Conservation (phyloP, 2,113 vertebrate species). For the Entomyzon cyanotis region DNA sequence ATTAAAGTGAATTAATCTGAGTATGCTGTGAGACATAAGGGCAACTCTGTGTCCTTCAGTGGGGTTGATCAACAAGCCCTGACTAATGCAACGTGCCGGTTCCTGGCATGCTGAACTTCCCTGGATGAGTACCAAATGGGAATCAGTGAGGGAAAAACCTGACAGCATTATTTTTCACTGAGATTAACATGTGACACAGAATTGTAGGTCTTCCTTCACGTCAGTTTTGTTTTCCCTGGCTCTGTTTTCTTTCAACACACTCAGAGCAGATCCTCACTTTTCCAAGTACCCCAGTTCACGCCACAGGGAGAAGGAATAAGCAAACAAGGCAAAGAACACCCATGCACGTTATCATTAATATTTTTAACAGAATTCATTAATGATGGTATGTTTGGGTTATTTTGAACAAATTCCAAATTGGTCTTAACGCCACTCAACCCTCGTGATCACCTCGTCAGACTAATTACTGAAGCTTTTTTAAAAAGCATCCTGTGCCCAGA, state of each 20-base stretch:
- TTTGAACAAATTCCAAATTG: background rate
- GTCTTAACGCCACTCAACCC: background rate
- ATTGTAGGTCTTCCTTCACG: background rate
- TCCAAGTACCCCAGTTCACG: background rate
- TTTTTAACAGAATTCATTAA: background rate
- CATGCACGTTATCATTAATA: no score
- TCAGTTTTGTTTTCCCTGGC: background rate
- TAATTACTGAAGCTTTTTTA: slow-evolving; percentile 5
- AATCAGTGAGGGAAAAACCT: background rate
- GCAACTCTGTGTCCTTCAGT: background rate
- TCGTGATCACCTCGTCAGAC: background rate
- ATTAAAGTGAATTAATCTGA: background rate
- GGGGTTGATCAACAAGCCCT: slow-evolving; percentile 1
- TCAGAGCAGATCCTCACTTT: background rate
- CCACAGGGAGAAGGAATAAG: background rate
- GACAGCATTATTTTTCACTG: background rate
- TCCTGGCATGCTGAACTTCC: background rate
- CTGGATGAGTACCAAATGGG: background rate
- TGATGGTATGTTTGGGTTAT: background rate
- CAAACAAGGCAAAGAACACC: background rate
- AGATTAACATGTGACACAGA: background rate
- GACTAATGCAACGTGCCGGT: background rate
- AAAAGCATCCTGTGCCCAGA: background rate
- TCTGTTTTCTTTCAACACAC: background rate
- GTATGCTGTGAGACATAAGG: background rate